Base-by-base conservation (phyloP, 64 coral and sea anemone species). In the Montipora foliosa region DNA sequence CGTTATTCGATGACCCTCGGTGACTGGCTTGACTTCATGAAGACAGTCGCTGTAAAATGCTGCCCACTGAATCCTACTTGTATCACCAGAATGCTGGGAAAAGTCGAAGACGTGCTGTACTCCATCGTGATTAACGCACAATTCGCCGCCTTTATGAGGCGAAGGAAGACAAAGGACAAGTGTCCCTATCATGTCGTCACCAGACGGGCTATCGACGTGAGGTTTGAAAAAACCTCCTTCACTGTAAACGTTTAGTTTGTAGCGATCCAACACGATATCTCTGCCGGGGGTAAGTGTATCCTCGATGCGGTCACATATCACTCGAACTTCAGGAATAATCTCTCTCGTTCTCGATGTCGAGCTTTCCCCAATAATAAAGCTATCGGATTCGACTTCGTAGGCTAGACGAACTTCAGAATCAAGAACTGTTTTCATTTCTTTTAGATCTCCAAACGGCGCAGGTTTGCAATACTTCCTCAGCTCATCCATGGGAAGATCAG, bases 361-460 rank as follows among this genome's bases (percentile, higher is more conserved):
- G 17, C 11, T 6, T 13, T 64, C 58, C 58, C 70, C 55, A 20
- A 79, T 22, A 37, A 66, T 71, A 16, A 80, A 70, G 2, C 77
- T 66, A 45, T 17, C 77, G 1, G 89, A 71, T 62, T 90, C 77
- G 11, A 90, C 15, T 90, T 78, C 89, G 45, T 90, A 67, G 77
- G 77, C 89, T 14, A 90, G 89, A 70, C 77, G 89, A 90, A 90
- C 89, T 45, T 90, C 77, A 20, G 89, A 12, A 64, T 90, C 77
- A 90, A 90, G 55, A 20, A 81, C 75, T 67, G 77, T 90, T 81
- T 90, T 68, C 77, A 90, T 90, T 81, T 67, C 77, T 5, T 70
- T 80, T 51, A 90, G 8, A 77, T 90, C 89, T 68, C 89, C 89
- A 90, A 90, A 90, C 61, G 77, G 55, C 70, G 77, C 89, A n/a